phyloP scores from a whole-genome alignment of 2,888 invertebrate genomes.

The Amphiduros pacificus region DNA sequence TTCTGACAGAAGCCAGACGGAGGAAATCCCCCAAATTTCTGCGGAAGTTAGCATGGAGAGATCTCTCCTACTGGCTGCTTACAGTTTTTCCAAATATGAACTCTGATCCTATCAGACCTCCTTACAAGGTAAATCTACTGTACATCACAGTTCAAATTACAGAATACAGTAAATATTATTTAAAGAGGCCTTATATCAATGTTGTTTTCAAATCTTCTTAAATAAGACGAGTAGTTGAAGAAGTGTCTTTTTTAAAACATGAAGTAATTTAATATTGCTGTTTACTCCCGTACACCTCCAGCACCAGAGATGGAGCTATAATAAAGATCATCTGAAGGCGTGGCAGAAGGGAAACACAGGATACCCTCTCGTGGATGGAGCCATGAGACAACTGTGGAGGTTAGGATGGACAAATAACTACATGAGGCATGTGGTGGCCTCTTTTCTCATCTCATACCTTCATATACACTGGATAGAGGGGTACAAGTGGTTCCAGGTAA shows the following conservation, averaged over 20 bases:
- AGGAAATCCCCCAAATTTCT: conserved; percentile 37
- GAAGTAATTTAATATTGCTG: too few relatives aligned
- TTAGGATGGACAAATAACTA: conserved; percentile 42
- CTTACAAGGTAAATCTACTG: conserved; percentile 30
- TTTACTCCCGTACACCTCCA: too few relatives aligned
- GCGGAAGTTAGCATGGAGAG: conserved; percentile 38
- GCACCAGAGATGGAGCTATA: conserved; percentile 38
- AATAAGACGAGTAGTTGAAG: too few relatives aligned
- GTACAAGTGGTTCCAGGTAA: conserved; percentile 40
- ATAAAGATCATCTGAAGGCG: conserved; percentile 33
- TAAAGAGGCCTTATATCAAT: too few relatives aligned
- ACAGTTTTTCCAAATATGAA: conserved; percentile 35
- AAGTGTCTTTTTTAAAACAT: too few relatives aligned
- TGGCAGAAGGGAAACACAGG: conserved; percentile 41
- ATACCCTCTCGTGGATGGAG: conserved; percentile 38
- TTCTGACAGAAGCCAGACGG: conserved; percentile 32
- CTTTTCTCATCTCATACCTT: conserved; percentile 40
- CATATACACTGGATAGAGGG: conserved; percentile 39
- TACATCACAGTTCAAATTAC: too few relatives aligned
- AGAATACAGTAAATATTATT: too few relatives aligned
- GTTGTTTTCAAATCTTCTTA: too few relatives aligned
- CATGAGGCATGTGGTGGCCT: conserved; percentile 39
- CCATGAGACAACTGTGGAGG: conserved; percentile 39
- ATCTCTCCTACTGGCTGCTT: conserved; percentile 37
- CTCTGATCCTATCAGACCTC: conserved; percentile 32